Conservation (phyloP, 2,113 vertebrate species). For the Tetrao urogallus region DNA sequence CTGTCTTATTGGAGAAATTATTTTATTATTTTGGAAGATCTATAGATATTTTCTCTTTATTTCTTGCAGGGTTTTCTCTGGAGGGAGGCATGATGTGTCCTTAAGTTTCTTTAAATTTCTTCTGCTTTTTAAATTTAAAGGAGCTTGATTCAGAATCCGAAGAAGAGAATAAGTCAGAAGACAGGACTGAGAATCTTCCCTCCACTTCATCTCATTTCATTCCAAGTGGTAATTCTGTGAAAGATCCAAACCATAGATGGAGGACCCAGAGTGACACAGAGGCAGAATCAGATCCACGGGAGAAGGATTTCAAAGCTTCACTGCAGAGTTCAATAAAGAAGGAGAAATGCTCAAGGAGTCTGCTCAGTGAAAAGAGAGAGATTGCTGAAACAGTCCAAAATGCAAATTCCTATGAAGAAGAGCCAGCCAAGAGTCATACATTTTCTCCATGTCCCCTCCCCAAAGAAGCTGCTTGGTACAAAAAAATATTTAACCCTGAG, state of each 20-base stretch:
- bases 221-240: constrained; percentile 29
- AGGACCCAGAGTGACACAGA: constrained; percentile 24
- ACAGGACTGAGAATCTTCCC: constrained; percentile 17
- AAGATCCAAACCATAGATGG: not conserved
- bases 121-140: constrained; percentile 73
- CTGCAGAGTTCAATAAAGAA: constrained; percentile 37
- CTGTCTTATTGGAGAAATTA: not conserved
- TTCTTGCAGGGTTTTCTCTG: constrained; percentile 15
- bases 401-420: not conserved
- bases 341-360: not conserved
- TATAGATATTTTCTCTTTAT: constrained; percentile 49
- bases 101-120: constrained; percentile 25
- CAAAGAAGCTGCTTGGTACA: constrained; percentile 27
- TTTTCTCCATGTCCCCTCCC: not conserved
- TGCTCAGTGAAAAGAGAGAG: not conserved
- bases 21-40: not conserved
- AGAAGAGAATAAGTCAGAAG: constrained; percentile 57
- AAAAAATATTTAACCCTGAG: constrained; percentile 45
- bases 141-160: constrained; percentile 71
- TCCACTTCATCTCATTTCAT: constrained; percentile 51
- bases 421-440: not conserved
- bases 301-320: not conserved
- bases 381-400: not conserved
- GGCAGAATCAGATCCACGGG: constrained; percentile 6
- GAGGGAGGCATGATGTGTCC: constrained; percentile 1